Evolutionary conservation across 2,888 invertebrate genomes (phyloP), one percentile per base, ranked within the genome.

Genomic region (Eledona agricola): DNA sequence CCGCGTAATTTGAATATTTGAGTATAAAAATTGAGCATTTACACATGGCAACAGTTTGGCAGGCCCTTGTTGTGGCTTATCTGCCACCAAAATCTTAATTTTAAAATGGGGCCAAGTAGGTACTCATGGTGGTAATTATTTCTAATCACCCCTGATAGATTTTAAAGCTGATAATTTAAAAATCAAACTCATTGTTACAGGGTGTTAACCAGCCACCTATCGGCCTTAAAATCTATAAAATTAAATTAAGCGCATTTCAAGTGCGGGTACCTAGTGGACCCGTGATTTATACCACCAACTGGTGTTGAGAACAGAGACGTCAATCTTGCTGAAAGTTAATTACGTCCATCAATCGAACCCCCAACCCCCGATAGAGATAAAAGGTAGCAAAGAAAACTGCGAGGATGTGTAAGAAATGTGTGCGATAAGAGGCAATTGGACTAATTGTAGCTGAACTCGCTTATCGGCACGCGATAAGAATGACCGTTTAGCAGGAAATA

Each of bases 391-490:
- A 52, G n/a, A n/a, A 58, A 58, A 56, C 49, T 47, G 43, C 50
- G 35, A 26, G 51, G 49, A 52, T 54, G 52, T 40, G 49, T 55
- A 55, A 56, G 59, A 55, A 57, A 55, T 35, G 46, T 45, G 42
- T 28, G n/a, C n/a, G 62, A 62, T 62, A 59, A 62, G 54, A 38
- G 51, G 54, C 57, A 57, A 60, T 62, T 56, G 37, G 46, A 38
- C 43, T 52, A 52, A 52, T 52, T 52, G 52, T 46, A 46, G 52
- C 45, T 52, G 32, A 51, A 51, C 37, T 28, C 23, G 25, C 45
- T 46, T 52, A 52, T 52, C 52, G 25, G 12, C 4, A 1, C 15
- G 9, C 20, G 50, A 50, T 50, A 50, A 32, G 31, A 25, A 32
- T 40, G 50, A 50, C 50, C 50, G 50, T 50, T 50, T 45, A 45